phyloP scores from a whole-genome alignment of 2,888 invertebrate genomes.

The Sphaerolaimus hirsutus region DNA sequence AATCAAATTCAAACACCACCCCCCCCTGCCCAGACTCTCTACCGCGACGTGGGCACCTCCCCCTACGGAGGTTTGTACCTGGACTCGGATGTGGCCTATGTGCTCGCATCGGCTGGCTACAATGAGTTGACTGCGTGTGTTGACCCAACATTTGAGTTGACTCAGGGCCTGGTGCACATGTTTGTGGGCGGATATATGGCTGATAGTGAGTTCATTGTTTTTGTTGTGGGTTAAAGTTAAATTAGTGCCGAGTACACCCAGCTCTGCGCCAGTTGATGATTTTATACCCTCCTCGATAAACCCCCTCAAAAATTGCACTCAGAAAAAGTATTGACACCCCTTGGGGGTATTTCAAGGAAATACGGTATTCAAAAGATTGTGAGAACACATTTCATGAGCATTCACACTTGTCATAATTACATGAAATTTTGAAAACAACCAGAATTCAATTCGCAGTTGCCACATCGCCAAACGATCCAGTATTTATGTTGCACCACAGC shows the following conservation, averaged over 20 bases:
- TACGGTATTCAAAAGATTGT: too few species aligned
- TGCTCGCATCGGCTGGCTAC: background rate
- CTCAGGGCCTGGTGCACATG: conserved; percentile 14
- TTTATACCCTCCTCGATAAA: too few species aligned
- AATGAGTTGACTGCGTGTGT: conserved; percentile 7
- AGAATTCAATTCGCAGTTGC: conserved; percentile 7
- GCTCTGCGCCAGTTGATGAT: too few species aligned
- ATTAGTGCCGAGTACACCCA: too few species aligned
- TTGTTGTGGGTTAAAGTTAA: too few species aligned
- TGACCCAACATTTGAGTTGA: conserved; percentile 15
- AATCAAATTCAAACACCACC: too few species aligned
- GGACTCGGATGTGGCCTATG: conserved; percentile 1
- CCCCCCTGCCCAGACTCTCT: background rate
- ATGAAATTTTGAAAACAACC: too few species aligned
- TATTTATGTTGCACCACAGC: conserved; percentile 26
- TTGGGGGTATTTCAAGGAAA: too few species aligned
- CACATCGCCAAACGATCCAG: conserved; percentile 25
- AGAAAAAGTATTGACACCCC: too few species aligned
- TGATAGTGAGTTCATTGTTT: conserved; percentile 10
- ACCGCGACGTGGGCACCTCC: conserved; percentile 4
- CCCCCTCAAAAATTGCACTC: too few species aligned
- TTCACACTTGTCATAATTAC: too few species aligned
- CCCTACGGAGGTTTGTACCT: conserved; percentile 5
- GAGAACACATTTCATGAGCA: too few species aligned
- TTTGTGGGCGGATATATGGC: conserved; percentile 16